Evolutionary conservation across 2,113 vertebrate genomes (phyloP), one percentile per base, ranked within the genome.

Genomic region (Microcebus murinus): DNA sequence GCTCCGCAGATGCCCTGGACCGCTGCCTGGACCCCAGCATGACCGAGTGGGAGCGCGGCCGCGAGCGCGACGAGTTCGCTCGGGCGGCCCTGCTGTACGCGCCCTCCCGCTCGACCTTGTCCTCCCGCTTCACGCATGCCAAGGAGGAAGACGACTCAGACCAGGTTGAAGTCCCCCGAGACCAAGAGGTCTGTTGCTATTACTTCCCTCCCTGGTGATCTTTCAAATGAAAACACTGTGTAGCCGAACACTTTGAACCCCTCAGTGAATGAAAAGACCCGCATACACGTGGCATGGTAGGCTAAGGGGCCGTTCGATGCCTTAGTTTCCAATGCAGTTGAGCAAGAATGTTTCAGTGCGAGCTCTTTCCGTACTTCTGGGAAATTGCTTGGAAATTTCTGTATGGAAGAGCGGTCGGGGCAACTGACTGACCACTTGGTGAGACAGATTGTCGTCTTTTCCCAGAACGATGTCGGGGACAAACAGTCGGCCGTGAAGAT

Each of bases 11-110:
- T 25, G 98, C 98, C 0, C 13, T 99, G 98, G 99, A 99, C 20
- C 98, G 57, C 3, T 99, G 98, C 95, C 95, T 99, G 95, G 99
- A 99, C 92, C 96, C 98, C 0, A 82, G 4, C 0, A 99, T 99
- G 99, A 99, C 99, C 0, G 99, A 99, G 82, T 99, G 99, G 99
- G 99, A 99, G 96, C 98, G 98, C 50, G 98, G 99, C 67, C 98
- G 99, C 0, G 99, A 99, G 74, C 98, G 98, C 63, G 99, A 99
- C 0, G 99, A 99, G 98, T 99, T 99, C 73, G 82, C 99, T 4
- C 98, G 99, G 0, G 99, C 99, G 0, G 99, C 99, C 0, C 57
- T 98, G 97, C 97, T 99, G 17, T 99, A 99, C 29, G 98, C 98
- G 6, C 98, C 99, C 13, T 98, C 98, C 36, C 99, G 94, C 25